Evolutionary conservation across 2,797 vertebrate species (phyloP).

Genomic region (Anguilla obscura): DNA sequence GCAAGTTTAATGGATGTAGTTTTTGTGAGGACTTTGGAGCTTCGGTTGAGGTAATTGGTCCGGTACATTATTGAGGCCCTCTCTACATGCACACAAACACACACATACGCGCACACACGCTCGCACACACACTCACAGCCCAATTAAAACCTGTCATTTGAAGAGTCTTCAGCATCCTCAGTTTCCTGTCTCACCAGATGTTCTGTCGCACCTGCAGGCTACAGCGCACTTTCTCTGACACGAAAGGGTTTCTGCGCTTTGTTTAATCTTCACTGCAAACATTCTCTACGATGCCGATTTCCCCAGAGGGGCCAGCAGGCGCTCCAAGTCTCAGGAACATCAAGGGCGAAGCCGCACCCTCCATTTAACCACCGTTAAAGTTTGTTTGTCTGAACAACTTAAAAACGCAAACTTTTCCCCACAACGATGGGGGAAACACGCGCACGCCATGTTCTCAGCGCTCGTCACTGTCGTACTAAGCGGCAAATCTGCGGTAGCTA

Average conservation of each 20-base stretch:
- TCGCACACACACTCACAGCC: conserved; percentile 61
- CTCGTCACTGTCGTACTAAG: neutral
- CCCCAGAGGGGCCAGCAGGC: conserved; percentile 78
- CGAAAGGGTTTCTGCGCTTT: conserved; percentile 80
- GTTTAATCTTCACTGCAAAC: conserved; percentile 82
- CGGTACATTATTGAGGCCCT: conserved; percentile 8
- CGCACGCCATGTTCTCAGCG: neutral
- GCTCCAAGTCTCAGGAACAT: conserved; percentile 45
- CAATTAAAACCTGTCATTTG: conserved; percentile 88
- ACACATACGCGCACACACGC: conserved; percentile 32
- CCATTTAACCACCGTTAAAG: conserved; percentile 59
- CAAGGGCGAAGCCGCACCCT: conserved; percentile 48
- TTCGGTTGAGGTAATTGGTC: conserved; percentile 27
- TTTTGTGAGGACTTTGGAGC: conserved; percentile 20
- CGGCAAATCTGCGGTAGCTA: neutral
- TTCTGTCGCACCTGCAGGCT: conserved; percentile 82
- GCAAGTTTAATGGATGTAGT: conserved; percentile 23
- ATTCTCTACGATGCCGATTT: conserved; percentile 75
- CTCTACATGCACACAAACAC: conserved; percentile 32
- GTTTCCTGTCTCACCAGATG: conserved; percentile 87
- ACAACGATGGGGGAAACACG: neutral
- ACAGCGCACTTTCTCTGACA: conserved; percentile 65
- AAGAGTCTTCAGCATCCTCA: conserved; percentile 85
- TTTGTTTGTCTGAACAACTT: conserved; percentile 54
- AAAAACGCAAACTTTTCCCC: conserved; percentile 56